A percentile compares a stretch with the other conserved stretches of the same genome.
phyloP scores from a whole-genome alignment of 64 coral and sea anemone genomes.

The Montipora sp. region DNA sequence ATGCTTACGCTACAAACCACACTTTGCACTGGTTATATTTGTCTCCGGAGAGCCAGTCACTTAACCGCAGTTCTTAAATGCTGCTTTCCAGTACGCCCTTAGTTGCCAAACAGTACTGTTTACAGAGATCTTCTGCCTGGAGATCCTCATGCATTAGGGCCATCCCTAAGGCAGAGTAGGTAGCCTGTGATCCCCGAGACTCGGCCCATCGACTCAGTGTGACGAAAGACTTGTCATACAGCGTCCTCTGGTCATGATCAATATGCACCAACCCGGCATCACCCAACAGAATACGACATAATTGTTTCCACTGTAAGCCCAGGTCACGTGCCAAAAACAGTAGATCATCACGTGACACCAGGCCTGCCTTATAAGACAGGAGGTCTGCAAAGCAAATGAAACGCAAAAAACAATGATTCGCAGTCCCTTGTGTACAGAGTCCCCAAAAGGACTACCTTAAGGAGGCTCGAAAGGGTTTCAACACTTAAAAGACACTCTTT shows the following conservation, averaged over 20 bases:
- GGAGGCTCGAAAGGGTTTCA: no score
- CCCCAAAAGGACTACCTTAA: background rate
- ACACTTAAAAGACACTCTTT: no score
- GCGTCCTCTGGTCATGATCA: background rate
- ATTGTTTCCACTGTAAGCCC: background rate
- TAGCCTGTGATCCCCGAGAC: background rate
- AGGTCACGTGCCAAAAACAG: conserved; percentile 10
- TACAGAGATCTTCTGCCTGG: conserved; percentile 15
- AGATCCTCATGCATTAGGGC: background rate
- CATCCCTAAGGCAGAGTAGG: conserved; percentile 3
- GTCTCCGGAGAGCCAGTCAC: background rate
- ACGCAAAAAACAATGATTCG: background rate
- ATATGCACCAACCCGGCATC: background rate
- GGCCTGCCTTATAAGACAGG: conserved; percentile 1
- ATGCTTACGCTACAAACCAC: no score
- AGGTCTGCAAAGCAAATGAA: background rate
- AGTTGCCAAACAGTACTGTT: conserved; percentile 1
- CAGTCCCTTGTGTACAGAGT: background rate
- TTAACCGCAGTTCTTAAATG: background rate
- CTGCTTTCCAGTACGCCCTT: conserved; percentile 17
- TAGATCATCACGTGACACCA: background rate
- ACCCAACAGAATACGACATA: conserved; percentile 11
- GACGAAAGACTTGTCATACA: conserved; percentile 20
- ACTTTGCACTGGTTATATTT: no score
- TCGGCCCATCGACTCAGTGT: background rate